Base-by-base conservation (phyloP, 2,888 invertebrate genomes). In the Diaphora mendica region DNA sequence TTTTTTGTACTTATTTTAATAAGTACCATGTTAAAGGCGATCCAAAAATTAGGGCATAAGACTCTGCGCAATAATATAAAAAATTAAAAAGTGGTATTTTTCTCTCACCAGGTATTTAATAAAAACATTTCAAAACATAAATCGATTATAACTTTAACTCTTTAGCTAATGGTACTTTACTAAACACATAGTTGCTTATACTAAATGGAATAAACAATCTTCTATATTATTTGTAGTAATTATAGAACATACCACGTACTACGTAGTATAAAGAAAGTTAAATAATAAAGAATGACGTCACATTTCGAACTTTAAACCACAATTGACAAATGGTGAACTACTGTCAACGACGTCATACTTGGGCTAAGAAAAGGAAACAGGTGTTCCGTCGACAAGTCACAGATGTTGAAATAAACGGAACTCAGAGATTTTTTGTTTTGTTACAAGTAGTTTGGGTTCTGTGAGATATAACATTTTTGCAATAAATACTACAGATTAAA, bases 351-450 rank as follows among this genome's bases (percentile, higher is more conserved):
- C 72, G 74, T 75, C 77, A 76, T 76, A 83, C 79, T 83, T 78
- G 77, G 74, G 75, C 77, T 76, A 74, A 64, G 67, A 70, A 79
- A 75, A 82, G 84, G 85, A 84, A 84, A 74, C 84, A 84, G 85
- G 84, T 84, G 82, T 66, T 65, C 62, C 64, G 39, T 70, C 75
- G 81, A 81, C 79, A 79, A 78, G 73, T 75, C 79, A 76, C 84
- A 84, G 85, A 85, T 84, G 85, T 78, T 77, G 73, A 79, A 83
- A 78, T 76, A 66, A 64, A 70, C 72, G 75, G 48, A 66, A 73
- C 72, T 66, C 48, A 66, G 39, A 48, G 44, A 17, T 64, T 72
- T 75, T 75, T 76, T 72, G 59, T 68, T 69, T 71, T 35, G 30
- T 44, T 33, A 51, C 42, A 62, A 68, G 3, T 51, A 26, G 68